These are phyloP conservation scores for Helobdella robusta DNA, from an alignment of 2,888 invertebrate species.

Conservation along the genomic window DNA sequence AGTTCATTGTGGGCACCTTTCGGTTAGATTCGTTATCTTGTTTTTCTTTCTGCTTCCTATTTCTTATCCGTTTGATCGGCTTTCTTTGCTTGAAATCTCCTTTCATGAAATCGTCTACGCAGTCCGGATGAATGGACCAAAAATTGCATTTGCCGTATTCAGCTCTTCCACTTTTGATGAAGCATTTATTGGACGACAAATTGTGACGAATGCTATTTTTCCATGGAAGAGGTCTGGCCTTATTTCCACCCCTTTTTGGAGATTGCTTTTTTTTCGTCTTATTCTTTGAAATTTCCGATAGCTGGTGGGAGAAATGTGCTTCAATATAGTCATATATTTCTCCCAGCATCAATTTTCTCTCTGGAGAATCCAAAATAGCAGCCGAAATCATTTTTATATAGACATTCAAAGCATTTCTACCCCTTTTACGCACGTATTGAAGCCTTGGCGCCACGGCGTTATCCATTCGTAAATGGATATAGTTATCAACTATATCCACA, in stretches of 20 bases:
- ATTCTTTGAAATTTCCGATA: not conserved
- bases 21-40: too few species aligned
- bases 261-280: not conserved
- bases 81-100: slow-evolving; percentile 28
- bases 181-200: slow-evolving; percentile 46
- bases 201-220: slow-evolving; percentile 47
- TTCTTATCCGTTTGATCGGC: slow-evolving; percentile 15
- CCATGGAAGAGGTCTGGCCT: slow-evolving; percentile 39
- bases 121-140: slow-evolving; percentile 56
- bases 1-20: too few species aligned
- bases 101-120: slow-evolving; percentile 26
- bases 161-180: slow-evolving; percentile 44
- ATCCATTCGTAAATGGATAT: not conserved
- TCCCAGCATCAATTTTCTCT: slow-evolving; percentile 42
- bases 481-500: not conserved
- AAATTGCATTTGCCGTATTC: slow-evolving; percentile 90
- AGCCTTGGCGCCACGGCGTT: not conserved
- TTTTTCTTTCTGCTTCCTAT: not conserved
- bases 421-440: slow-evolving; percentile 32
- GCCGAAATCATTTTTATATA: slow-evolving; percentile 42
- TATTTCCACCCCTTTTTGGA: slow-evolving; percentile 1
- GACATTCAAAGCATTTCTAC: slow-evolving; percentile 44
- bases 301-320: slow-evolving; percentile 38
- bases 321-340: slow-evolving; percentile 47
- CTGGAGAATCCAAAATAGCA: slow-evolving; percentile 43